Conservation (phyloP, 2,113 vertebrate species). For the Chaetura pelagica region DNA sequence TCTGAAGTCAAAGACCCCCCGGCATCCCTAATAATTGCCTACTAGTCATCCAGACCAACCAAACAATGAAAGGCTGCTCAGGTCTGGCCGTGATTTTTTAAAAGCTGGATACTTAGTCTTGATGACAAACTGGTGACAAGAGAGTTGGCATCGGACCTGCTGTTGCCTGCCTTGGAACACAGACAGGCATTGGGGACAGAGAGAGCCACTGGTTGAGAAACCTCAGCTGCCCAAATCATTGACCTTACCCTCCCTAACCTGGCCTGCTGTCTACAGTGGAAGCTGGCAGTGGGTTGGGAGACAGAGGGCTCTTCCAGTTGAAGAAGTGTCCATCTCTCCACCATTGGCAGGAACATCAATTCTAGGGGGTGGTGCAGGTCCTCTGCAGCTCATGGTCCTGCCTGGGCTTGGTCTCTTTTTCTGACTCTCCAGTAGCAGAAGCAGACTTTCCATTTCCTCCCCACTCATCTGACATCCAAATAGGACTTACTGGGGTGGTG, state of each 20-base stretch:
- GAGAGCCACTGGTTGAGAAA: accelerated
- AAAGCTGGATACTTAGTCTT: background rate
- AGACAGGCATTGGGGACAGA: background rate
- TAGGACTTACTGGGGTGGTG: background rate
- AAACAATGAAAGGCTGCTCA: background rate
- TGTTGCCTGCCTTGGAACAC: accelerated
- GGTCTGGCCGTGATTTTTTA: background rate
- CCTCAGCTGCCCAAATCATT: background rate
- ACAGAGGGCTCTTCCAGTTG: background rate
- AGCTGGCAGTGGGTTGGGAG: accelerated
- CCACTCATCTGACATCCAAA: background rate
- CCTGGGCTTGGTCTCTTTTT: background rate
- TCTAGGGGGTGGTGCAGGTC: background rate
- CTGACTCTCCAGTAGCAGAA: background rate
- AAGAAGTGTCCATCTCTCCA: background rate
- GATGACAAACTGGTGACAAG: background rate
- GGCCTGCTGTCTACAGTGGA: background rate
- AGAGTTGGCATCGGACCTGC: background rate
- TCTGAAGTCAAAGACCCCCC: background rate
- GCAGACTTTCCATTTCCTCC: background rate
- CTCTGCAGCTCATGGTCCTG: background rate
- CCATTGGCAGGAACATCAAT: background rate
- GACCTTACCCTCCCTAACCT: accelerated
- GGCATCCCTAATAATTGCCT: background rate
- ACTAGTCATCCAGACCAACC: background rate